phyloP scores from a whole-genome alignment of 2,797 vertebrate species.

The Melanotaenia nigrans region DNA sequence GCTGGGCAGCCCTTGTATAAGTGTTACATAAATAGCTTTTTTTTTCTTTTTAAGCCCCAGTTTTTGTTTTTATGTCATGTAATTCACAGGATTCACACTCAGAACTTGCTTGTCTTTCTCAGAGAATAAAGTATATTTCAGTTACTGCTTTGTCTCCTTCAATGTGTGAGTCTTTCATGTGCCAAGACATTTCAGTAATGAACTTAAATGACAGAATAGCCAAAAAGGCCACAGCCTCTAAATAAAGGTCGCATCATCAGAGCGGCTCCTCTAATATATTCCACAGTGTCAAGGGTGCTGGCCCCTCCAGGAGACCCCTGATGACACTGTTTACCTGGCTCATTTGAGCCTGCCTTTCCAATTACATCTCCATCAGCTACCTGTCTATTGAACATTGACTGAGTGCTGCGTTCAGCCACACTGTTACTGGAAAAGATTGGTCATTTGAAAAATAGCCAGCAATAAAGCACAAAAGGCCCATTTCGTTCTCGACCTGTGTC shows the following conservation, averaged over 20 bases:
- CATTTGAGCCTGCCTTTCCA: constrained; percentile 76
- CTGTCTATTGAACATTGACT: constrained; percentile 59
- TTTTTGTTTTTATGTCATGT: constrained; percentile 49
- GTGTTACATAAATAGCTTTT: constrained; percentile 55
- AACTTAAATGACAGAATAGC: constrained; percentile 11
- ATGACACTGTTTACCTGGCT: constrained; percentile 71
- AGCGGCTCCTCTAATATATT: constrained; percentile 39
- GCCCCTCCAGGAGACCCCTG: constrained; percentile 48
- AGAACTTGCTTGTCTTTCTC: neutral
- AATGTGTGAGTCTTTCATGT: neutral
- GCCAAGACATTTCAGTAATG: constrained; percentile 12
- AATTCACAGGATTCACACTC: constrained; percentile 1
- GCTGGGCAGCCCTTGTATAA: constrained; percentile 58
- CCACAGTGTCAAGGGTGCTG: constrained; percentile 38
- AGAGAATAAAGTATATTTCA: constrained; percentile 59
- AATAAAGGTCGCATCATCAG: constrained; percentile 32
- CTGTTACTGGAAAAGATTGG: constrained; percentile 53
- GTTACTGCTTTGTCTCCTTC: constrained; percentile 4
- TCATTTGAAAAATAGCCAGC: constrained; percentile 64
- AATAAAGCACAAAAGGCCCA: constrained; percentile 58
- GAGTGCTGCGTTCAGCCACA: constrained; percentile 26
- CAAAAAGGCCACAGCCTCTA: constrained; percentile 12
- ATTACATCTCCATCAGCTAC: constrained; percentile 73
- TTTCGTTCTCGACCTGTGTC: constrained; percentile 20
- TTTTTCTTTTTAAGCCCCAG: constrained; percentile 47